Percentiles rank a stretch among this genome's conserved stretches.
Conservation (phyloP, 2,888 invertebrate genomes). For the Byasa hedistus region DNA sequence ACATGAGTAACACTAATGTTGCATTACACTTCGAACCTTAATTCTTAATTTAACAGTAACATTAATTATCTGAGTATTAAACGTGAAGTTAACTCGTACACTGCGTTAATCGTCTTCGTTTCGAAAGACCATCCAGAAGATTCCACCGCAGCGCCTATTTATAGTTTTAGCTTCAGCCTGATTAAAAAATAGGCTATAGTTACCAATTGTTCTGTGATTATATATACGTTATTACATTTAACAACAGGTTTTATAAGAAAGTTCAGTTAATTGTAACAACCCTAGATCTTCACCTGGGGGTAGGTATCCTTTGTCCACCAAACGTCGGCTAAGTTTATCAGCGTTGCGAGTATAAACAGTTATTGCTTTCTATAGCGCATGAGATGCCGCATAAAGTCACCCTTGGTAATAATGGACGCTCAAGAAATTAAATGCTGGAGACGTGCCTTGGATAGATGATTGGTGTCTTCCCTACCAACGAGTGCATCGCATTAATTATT, state of each 20-base stretch:
- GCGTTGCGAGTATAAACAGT: slow-evolving; percentile 59
- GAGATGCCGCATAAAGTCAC: slow-evolving; percentile 54
- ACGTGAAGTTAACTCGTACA: too few relatives aligned
- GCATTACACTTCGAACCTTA: too few relatives aligned
- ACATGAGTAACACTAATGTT: too few relatives aligned
- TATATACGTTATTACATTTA: neutral
- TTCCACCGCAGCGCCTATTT: too few relatives aligned
- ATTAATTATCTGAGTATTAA: too few relatives aligned
- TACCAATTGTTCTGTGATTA: neutral
- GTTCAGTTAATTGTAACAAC: slow-evolving; percentile 30
- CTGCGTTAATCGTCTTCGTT: too few relatives aligned
- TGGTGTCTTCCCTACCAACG: slow-evolving; percentile 26
- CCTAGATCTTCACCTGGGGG: slow-evolving; percentile 45
- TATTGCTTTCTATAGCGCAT: slow-evolving; percentile 57
- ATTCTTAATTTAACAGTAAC: too few relatives aligned
- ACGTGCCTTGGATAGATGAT: slow-evolving; percentile 36
- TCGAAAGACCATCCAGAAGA: too few relatives aligned
- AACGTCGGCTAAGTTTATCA: slow-evolving; percentile 60
- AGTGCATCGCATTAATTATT: slow-evolving; percentile 28
- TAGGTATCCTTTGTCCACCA: slow-evolving; percentile 62
- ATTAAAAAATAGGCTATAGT: too few relatives aligned
- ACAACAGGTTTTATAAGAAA: neutral
- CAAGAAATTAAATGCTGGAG: slow-evolving; percentile 53
- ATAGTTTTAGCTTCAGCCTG: too few relatives aligned
- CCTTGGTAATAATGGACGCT: slow-evolving; percentile 53